Conservation (phyloP, 2,113 vertebrate genomes). For the Ranitomeya variabilis region DNA sequence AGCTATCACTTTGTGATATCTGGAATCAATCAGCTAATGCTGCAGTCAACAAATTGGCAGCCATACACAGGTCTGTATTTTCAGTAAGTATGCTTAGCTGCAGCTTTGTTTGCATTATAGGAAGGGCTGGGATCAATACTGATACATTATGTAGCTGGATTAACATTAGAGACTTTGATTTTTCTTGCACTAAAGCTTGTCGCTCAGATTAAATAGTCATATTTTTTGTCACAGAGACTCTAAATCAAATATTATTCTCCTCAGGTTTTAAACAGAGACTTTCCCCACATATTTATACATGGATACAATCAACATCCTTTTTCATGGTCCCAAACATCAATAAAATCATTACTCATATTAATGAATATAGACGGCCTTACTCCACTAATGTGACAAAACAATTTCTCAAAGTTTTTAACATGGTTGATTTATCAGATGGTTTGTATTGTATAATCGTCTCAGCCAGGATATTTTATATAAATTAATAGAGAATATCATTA, state of each 20-base stretch:
- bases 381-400: background rate
- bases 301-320: background rate
- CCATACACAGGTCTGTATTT: background rate
- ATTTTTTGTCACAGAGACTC: background rate
- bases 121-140: conserved; percentile 10
- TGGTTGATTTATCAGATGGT: too few species aligned
- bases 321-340: background rate
- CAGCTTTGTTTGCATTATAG: conserved; percentile 20
- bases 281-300: background rate
- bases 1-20: conserved; percentile 14
- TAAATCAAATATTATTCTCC: background rate
- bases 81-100: conserved; percentile 7
- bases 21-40: conserved; percentile 28
- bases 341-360: background rate
- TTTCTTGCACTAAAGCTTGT: background rate
- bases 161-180: conserved; percentile 17
- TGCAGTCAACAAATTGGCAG: conserved; percentile 25
- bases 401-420: background rate
- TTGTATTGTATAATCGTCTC: too few species aligned
- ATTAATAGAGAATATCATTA: too few species aligned
- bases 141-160: conserved; percentile 26
- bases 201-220: background rate
- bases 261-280: background rate
- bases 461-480: too few species aligned
- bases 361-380: background rate